Conservation (phyloP, 2,888 invertebrate genomes). For the Aleiodes leptofemur region DNA sequence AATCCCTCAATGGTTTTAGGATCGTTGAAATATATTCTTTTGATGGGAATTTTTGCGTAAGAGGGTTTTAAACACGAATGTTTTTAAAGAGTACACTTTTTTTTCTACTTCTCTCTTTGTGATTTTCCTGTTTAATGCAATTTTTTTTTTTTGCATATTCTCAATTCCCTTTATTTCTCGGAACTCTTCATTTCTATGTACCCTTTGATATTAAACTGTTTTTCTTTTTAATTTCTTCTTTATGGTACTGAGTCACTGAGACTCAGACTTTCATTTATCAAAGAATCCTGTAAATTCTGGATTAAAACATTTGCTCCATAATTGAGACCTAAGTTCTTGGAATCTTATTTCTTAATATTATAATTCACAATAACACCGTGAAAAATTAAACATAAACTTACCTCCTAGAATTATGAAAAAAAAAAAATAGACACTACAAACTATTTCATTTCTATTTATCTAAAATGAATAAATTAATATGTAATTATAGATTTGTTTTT, state of each 20-base stretch:
- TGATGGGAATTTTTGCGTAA: conserved; percentile 12
- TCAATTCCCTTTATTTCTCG: too few species aligned
- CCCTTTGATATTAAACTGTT: neutral
- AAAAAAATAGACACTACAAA: conserved; percentile 59
- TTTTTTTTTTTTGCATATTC: too few species aligned
- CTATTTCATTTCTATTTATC: conserved; percentile 59
- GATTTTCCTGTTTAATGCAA: neutral
- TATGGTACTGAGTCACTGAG: conserved; percentile 15
- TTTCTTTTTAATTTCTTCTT: conserved; percentile 27
- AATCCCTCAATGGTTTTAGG: conserved; percentile 12
- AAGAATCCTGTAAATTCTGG: conserved; percentile 57
- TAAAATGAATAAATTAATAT: conserved; percentile 29
- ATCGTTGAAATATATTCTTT: conserved; percentile 13
- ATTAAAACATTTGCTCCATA: conserved; percentile 50
- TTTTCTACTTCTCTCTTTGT: neutral
- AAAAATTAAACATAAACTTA: conserved; percentile 62
- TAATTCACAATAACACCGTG: conserved; percentile 38
- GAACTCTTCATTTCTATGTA: conserved; percentile 12
- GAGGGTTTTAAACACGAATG: neutral
- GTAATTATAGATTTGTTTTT: conserved; percentile 56
- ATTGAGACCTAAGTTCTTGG: neutral
- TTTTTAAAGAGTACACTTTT: neutral
- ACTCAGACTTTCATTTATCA: conserved; percentile 32
- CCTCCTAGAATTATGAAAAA: conserved; percentile 57
- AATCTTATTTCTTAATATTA: neutral